A percentile compares a stretch with the other conserved stretches of the same genome.
phyloP scores from a whole-genome alignment of 2,888 invertebrate species.

The Anoplius nigerrimus region DNA sequence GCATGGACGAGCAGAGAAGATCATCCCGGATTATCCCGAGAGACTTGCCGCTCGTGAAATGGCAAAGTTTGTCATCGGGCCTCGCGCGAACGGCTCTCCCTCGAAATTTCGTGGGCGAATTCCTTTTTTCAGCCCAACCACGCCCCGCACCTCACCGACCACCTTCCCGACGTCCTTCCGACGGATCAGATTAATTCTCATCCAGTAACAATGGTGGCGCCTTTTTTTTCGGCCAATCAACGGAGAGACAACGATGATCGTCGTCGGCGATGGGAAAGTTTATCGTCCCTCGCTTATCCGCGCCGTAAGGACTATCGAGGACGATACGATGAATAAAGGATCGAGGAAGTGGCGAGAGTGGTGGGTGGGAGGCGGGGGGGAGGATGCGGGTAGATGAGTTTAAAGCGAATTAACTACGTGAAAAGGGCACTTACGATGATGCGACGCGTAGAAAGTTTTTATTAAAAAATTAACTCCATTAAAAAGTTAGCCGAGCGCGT shows the following conservation, averaged over 20 bases:
- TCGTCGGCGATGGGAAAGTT: conserved; percentile 7
- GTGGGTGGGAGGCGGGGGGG: conserved; percentile 11
- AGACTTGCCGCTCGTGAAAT: conserved; percentile 42
- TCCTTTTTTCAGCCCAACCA: conserved; percentile 4
- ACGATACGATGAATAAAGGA: too few relatives aligned
- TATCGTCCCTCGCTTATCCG: conserved; percentile 38
- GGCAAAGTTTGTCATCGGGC: conserved; percentile 52
- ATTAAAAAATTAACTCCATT: conserved; percentile 46
- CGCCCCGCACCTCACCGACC: not conserved
- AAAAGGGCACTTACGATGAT: conserved; percentile 26
- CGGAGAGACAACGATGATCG: too few relatives aligned
- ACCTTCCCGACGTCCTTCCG: too few relatives aligned
- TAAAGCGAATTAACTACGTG: conserved; percentile 35
- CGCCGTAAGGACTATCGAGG: conserved; percentile 11
- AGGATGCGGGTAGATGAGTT: conserved; percentile 6
- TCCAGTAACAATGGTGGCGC: too few relatives aligned
- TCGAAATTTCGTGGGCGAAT: conserved; percentile 19
- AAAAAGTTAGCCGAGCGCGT: conserved; percentile 35
- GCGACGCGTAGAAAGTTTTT: conserved; percentile 24
- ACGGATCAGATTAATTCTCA: too few relatives aligned
- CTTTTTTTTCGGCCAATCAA: too few relatives aligned
- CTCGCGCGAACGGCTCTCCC: conserved; percentile 9
- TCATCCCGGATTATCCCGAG: conserved; percentile 60
- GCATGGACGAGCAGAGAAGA: conserved; percentile 32
- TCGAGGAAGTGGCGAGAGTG: too few relatives aligned